Conservation (phyloP, 2,113 vertebrate species). For the Sapajus apella region DNA sequence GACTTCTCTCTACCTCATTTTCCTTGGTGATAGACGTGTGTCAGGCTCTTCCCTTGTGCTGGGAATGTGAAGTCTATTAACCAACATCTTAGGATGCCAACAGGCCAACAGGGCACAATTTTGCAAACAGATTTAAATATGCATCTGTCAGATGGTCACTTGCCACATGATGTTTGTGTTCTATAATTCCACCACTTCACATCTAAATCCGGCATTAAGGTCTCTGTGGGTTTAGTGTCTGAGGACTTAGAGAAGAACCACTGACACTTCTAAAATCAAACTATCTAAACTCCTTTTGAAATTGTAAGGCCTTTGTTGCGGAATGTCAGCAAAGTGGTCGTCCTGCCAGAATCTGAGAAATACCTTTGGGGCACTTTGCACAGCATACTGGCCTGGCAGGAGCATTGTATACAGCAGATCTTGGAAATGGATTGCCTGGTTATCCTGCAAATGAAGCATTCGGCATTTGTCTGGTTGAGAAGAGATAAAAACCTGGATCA, state of each 20-base stretch:
- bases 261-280: not conserved
- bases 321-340: not conserved
- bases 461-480: conserved; percentile 39
- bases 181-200: not conserved
- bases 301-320: conserved; percentile 33
- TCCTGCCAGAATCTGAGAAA: conserved; percentile 57
- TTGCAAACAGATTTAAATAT: conserved; percentile 40
- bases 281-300: not conserved
- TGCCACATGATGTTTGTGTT: conserved; percentile 17
- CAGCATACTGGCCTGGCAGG: not conserved
- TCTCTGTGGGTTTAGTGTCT: not conserved
- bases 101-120: not conserved
- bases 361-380: not conserved
- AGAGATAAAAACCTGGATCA: conserved; percentile 59
- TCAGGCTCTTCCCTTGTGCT: not conserved
- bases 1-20: not conserved
- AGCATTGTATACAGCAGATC: conserved; percentile 37
- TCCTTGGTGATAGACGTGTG: not conserved
- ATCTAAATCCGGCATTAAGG: not conserved
- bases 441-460: conserved; percentile 53
- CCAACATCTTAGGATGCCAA: not conserved
- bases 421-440: conserved; percentile 45
- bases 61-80: not conserved
- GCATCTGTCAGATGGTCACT: not conserved
- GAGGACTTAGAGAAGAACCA: not conserved